Evolutionary conservation across 2,888 invertebrate species (phyloP), one percentile per base, ranked within the genome.

Genomic region (Drosophila hamatofila): DNA sequence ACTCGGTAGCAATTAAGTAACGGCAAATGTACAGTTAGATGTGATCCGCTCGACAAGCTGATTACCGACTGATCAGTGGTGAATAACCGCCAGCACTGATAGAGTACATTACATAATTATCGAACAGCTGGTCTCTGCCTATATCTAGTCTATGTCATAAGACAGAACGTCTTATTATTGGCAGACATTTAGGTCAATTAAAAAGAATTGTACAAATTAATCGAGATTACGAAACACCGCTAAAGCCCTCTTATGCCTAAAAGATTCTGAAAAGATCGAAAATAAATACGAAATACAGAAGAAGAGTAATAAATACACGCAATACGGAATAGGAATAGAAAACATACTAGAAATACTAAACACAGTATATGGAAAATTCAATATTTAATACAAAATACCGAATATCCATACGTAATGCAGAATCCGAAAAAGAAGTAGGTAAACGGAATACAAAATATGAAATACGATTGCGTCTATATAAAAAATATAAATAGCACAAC

Each of bases 1-100:
- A 48, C 35, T 33, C 18, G 21, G 37, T 25, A 18, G 21, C 25
- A 48, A 51, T 77, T 67, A 68, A 58, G 6, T 60, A 77, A 67
- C 16, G 16, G 7, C 16, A 30, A 30, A 33, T 30, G n/a, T 57
- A 14, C 12, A 52, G 7, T 35, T 23, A 39, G 30, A 51, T 42
- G 33, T n/a, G 18, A n/a, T 37, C 14, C 27, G 39, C 25, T 51
- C 23, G 18, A 30, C 25, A 14, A 12, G n/a, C n/a, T 21, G 39
- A 51, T 57, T 59, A 11, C 27, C 33, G 16, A 56, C 11, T 54
- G 16, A 16, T n/a, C 12, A 49, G 12, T 51, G 37, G 27, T 23
- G 33, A 54, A 12, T 33, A 39, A 11, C 7, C 39, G 11, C 6
- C 2, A 48, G 39, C 21, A 8, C 9, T 2, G n/a, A 37, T 51